These are phyloP conservation scores for Iselma pallidipennis DNA, from an alignment of 2,888 invertebrate genomes.

Conservation along the genomic window DNA sequence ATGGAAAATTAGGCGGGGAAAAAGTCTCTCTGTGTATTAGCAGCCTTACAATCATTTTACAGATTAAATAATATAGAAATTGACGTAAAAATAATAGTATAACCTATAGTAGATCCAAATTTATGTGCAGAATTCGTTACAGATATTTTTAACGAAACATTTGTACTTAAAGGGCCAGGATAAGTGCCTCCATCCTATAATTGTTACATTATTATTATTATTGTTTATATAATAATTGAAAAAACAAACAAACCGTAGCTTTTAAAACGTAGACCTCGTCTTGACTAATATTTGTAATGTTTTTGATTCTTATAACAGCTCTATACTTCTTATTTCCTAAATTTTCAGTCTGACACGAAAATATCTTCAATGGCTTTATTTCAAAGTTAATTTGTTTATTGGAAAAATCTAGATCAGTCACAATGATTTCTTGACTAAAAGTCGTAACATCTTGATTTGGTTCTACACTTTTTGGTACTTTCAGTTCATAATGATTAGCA, in stretches of 20 bases:
- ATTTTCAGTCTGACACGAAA: neutral
- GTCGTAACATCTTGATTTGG: constrained; percentile 55
- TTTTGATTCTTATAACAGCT: constrained; percentile 30
- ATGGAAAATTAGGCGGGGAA: too few species aligned
- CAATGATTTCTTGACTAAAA: constrained; percentile 53
- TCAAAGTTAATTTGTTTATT: constrained; percentile 46
- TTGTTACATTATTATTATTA: neutral
- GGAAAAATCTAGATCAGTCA: constrained; percentile 61
- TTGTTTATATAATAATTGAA: neutral
- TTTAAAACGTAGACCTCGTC: constrained; percentile 30
- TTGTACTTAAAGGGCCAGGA: constrained; percentile 12
- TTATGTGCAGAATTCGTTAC: neutral
- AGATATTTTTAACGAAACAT: constrained; percentile 44
- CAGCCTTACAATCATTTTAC: too few species aligned
- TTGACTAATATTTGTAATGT: constrained; percentile 25
- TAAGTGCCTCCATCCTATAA: constrained; percentile 33
- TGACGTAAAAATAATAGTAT: neutral
- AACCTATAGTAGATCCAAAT: neutral
- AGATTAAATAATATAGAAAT: neutral
- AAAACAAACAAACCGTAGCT: constrained; percentile 39
- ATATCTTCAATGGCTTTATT: constrained; percentile 34
- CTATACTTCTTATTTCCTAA: constrained; percentile 30
- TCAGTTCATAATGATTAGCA: constrained; percentile 50
- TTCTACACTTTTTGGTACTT: constrained; percentile 56
- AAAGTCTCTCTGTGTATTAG: too few species aligned